Conservation (phyloP, 2,888 invertebrate species). For the Mimumesa dahlbomi region DNA sequence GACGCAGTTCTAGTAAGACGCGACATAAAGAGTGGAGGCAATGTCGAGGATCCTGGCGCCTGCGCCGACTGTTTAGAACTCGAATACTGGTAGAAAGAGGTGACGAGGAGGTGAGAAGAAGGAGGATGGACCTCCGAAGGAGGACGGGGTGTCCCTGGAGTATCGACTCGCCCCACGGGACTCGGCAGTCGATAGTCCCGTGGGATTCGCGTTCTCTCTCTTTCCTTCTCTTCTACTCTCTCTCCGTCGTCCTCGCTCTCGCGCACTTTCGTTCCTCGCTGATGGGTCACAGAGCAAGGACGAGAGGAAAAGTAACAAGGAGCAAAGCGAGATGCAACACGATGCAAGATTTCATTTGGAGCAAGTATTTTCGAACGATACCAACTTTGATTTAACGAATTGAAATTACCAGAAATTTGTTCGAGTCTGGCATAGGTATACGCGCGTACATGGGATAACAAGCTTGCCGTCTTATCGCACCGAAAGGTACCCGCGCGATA, state of each 20-base stretch:
- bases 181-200: slow-evolving; percentile 80
- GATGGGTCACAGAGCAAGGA: slow-evolving; percentile 44
- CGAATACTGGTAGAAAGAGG: slow-evolving; percentile 72
- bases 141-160: slow-evolving; percentile 76
- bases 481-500: not conserved
- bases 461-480: not conserved
- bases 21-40: slow-evolving; percentile 48
- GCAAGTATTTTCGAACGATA: not conserved
- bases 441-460: not conserved
- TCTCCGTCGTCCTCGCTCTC: slow-evolving; percentile 38
- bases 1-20: too few relatives aligned
- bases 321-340: slow-evolving; percentile 8
- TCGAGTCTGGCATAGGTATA: not conserved
- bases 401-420: too few relatives aligned
- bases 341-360: slow-evolving; percentile 18
- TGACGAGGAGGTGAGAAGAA: slow-evolving; percentile 65
- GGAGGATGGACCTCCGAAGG: slow-evolving; percentile 55
- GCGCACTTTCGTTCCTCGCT: slow-evolving; percentile 25
- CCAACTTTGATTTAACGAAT: not conserved
- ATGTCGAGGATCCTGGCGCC: slow-evolving; percentile 63
- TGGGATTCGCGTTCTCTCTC: slow-evolving; percentile 76
- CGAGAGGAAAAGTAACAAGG: slow-evolving; percentile 4
- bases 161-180: slow-evolving; percentile 80
- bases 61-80: slow-evolving; percentile 77
- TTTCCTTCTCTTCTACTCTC: slow-evolving; percentile 37